Conservation (phyloP, 2,888 invertebrate genomes). For the Achlya flavicornis region DNA sequence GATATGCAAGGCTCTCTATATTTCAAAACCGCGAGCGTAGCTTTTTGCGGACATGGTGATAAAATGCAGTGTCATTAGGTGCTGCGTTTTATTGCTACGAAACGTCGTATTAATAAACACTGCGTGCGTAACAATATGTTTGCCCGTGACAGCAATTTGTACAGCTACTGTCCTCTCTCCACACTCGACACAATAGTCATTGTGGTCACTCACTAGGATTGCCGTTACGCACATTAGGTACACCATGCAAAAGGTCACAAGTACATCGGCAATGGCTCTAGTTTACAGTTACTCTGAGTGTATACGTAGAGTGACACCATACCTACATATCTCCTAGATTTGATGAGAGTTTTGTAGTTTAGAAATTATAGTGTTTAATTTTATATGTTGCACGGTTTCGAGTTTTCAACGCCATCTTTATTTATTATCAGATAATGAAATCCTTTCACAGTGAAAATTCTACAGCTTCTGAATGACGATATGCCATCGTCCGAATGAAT, state of each 20-base stretch:
- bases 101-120: constrained; percentile 49
- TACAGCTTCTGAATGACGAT: not conserved
- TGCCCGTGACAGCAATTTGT: constrained; percentile 42
- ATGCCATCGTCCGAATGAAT: not conserved
- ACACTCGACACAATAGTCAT: constrained; percentile 32
- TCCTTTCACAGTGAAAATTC: not conserved
- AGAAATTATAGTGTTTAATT: not conserved
- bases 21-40: not conserved
- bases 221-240: constrained; percentile 31
- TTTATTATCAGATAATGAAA: not conserved
- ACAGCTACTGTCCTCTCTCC: constrained; percentile 30
- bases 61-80: constrained; percentile 29
- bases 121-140: constrained; percentile 47
- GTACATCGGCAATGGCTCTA: not conserved
- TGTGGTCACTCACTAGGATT: constrained; percentile 31
- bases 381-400: too few species aligned
- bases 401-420: not conserved
- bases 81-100: constrained; percentile 12
- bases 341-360: not conserved
- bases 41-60: constrained; percentile 20
- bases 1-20: not conserved
- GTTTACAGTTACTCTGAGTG: constrained; percentile 13
- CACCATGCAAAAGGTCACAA: constrained; percentile 25
- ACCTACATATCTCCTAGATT: not conserved
- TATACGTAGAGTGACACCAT: not conserved